A percentile compares a stretch with the other conserved stretches of the same genome.
phyloP scores from a whole-genome alignment of 2,888 invertebrate species.

The Drosophila diplacantha region DNA sequence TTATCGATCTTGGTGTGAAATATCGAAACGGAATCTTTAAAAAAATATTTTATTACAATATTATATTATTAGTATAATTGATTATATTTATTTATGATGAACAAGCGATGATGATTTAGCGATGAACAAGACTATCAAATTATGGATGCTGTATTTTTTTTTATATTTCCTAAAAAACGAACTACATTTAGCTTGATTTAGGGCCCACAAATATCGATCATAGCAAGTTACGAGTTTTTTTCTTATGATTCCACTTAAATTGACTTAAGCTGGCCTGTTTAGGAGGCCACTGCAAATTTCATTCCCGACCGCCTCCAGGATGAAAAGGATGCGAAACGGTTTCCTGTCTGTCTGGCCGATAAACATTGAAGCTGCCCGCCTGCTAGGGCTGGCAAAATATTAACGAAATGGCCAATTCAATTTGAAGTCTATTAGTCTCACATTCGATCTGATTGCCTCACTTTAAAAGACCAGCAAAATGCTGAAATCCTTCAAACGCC shows the following conservation, averaged over 20 bases:
- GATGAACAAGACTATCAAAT: no score
- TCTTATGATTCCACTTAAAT: conserved; percentile 40
- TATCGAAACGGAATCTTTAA: no score
- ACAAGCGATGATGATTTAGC: no score
- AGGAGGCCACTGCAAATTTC: conserved; percentile 40
- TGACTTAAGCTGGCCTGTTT: conserved; percentile 44
- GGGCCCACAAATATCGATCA: neutral
- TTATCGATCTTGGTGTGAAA: no score
- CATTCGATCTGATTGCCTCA: conserved; percentile 19
- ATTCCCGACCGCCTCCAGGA: conserved; percentile 20
- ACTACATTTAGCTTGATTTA: neutral
- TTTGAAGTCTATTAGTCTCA: conserved; percentile 35
- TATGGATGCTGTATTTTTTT: no score
- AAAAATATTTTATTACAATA: no score
- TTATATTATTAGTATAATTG: no score
- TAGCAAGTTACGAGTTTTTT: neutral
- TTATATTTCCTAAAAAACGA: no score
- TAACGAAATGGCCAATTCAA: conserved; percentile 49
- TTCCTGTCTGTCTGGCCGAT: conserved; percentile 23
- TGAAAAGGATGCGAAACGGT: neutral
- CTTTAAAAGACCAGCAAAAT: conserved; percentile 40
- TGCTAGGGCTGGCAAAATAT: conserved; percentile 6
- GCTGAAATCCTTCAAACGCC: conserved; percentile 19
- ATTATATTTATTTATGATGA: no score
- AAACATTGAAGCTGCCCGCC: conserved; percentile 9